Conservation (phyloP, 2,888 invertebrate genomes). For the Drosophila mulleri region DNA sequence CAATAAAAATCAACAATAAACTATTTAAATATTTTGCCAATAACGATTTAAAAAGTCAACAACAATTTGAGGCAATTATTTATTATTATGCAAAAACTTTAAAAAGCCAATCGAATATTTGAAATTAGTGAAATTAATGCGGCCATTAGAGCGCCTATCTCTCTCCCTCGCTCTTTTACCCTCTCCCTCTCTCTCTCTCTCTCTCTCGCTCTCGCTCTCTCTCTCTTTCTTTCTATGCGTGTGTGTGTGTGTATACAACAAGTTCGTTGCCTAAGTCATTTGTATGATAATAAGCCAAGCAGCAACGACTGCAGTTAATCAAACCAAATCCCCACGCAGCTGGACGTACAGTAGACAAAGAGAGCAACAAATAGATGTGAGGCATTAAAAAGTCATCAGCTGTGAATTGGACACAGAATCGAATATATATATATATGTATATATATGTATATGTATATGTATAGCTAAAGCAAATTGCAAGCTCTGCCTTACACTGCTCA, state of each 20-base stretch:
- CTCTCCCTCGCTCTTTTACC: not conserved
- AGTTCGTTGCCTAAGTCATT: constrained; percentile 64
- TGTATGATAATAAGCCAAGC: constrained; percentile 48
- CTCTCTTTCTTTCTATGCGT: not conserved
- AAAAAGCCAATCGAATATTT: constrained; percentile 40
- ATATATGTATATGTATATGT: not conserved
- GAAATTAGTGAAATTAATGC: constrained; percentile 43
- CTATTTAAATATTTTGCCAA: constrained; percentile 36
- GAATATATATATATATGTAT: not conserved
- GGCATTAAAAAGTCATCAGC: constrained; percentile 40
- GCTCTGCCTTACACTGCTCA: not conserved
- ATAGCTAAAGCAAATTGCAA: constrained; percentile 1
- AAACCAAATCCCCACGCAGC: constrained; percentile 33
- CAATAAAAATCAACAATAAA: constrained; percentile 35
- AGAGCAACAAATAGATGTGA: constrained; percentile 5
- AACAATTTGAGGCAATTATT: constrained; percentile 45
- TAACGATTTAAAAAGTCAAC: not conserved
- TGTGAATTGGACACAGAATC: constrained; percentile 10
- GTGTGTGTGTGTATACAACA: constrained; percentile 23
- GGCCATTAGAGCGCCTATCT: constrained; percentile 31
- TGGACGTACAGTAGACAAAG: constrained; percentile 17
- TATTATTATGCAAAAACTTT: constrained; percentile 22
- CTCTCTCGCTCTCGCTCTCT: not conserved
- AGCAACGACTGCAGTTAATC: constrained; percentile 31
- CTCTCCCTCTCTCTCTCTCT: not conserved